Base-by-base conservation (phyloP, 2,888 invertebrate genomes). In the Eugnorisma glareosa region DNA sequence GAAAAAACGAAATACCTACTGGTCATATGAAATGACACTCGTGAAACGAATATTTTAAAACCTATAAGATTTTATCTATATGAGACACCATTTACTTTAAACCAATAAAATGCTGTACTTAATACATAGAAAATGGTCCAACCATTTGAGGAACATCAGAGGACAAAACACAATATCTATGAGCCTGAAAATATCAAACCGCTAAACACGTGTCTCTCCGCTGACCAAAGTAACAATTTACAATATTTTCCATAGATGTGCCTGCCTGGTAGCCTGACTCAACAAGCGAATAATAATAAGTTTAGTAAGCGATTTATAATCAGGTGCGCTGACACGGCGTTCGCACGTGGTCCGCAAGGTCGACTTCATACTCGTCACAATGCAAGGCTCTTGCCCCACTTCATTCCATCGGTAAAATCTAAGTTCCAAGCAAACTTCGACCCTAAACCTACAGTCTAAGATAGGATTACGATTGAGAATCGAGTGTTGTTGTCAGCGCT, bases 321-420 rank as follows among this genome's bases (percentile, higher is more conserved):
- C 80, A 82, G 80, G 88, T 89, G 79, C 88, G 86, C 84, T 88
- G 86, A 87, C 93, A 93, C 92, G 92, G 79, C 69, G 77, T 69
- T 40, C 91, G 89, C 94, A 94, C 94, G 94, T 94, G 94, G 92
- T 84, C 28, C 73, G 90, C 94, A 94, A 94, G 94, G 94, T 92
- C 94, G 93, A 64, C 64, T 64, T 40, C 15, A 64, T 59, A 78
- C 79, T 82, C 79, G 78, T 68, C 80, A 85, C 85, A 83, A 84
- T 88, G 89, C 84, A 83, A 84, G 90, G 84, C 87, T 86, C 66
- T 83, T 86, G 85, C 86, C 85, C 87, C 83, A 87, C 89, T 80
- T 81, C 59, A 45, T 57, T 73, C 64, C 83, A 86, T 85, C 81
- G 85, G 84, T 75, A 74, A 43, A 79, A 40, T 35, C 66, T 67